Evolutionary conservation across 2,797 vertebrate genomes (phyloP).

Genomic region (Acanthurus leucopareius): DNA sequence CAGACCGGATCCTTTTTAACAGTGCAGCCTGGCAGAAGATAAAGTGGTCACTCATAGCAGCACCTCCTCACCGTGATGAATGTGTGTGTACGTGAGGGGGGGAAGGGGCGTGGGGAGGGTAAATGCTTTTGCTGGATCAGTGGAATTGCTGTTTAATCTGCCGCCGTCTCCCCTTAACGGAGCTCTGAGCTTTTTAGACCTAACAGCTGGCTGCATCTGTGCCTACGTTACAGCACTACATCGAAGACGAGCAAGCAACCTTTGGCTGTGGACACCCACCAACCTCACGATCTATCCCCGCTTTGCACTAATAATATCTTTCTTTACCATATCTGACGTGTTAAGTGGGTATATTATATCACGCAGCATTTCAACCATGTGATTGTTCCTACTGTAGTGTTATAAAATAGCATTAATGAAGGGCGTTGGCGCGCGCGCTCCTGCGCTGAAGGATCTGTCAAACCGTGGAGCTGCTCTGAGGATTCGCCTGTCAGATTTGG

Average conservation of each 20-base stretch:
- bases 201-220: slow-evolving; percentile 70
- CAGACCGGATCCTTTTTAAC: slow-evolving; percentile 45
- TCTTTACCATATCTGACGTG: not conserved
- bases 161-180: slow-evolving; percentile 58
- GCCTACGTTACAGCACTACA: slow-evolving; percentile 23
- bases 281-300: slow-evolving; percentile 14
- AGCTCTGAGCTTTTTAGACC: slow-evolving; percentile 63
- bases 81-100: slow-evolving; percentile 45
- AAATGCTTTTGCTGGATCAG: slow-evolving; percentile 73
- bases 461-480: slow-evolving; percentile 59
- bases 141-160: slow-evolving; percentile 82
- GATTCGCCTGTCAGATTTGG: slow-evolving; percentile 78
- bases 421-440: slow-evolving; percentile 66
- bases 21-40: slow-evolving; percentile 44
- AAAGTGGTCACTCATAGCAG: slow-evolving; percentile 55
- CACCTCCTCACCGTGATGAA: slow-evolving; percentile 45
- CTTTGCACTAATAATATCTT: not conserved
- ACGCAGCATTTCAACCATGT: slow-evolving; percentile 6
- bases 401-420: slow-evolving; percentile 59
- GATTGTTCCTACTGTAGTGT: slow-evolving; percentile 48
- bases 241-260: slow-evolving; percentile 20
- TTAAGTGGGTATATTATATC: slow-evolving; percentile 15
- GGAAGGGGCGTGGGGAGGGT: slow-evolving; percentile 11
- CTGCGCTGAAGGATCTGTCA: slow-evolving; percentile 71
- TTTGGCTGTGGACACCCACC: slow-evolving; percentile 2